Base-by-base conservation (phyloP, 2,113 vertebrate species). In the Prietella phreatophila region DNA sequence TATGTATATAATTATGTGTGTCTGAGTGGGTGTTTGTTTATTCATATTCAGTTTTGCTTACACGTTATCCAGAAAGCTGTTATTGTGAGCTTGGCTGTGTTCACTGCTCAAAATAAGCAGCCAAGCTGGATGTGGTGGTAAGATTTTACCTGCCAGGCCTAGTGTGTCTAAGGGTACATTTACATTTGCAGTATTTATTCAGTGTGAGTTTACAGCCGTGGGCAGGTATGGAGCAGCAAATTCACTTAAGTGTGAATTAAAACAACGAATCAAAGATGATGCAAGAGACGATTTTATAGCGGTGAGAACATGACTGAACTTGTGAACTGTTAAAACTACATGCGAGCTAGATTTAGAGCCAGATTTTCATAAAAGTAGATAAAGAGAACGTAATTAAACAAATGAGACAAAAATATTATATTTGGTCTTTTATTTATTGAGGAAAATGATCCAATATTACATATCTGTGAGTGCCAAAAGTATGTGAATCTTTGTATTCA, bases 61-160 rank as follows among this genome's bases (percentile, higher is more conserved):
- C 82, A 87, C 60, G 84, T 87, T 36, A 85, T 65, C 55, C 10
- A 47, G 36, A 84, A 76, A 65, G 14, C 56, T 83, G 84, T 50
- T 63, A 53, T 60, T 56, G 73, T 42, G 55, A 55, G 39, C 39
- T 63, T 78, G 47, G n/a, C 55, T 79, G 39, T 39, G 83, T 75
- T 82, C 25, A 82, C 55, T 73, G 30, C 60, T 79, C 69, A 50
- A 50, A 15, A 61, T 79, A 27, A 78, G 60, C 53, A 58, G 58
- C 69, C 85, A 84, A 65, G 14, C n/a, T 36, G 58, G 6, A 2
- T 63, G 81, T 47, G 79, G 73, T 82, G n/a, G 22, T 53, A 55
- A 50, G n/a, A 42, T 36, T 42, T 2, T 42, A 50, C 50, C 78
- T 27, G 47, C 75, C 75, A 80, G 76, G 22, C 30, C 15, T 56